Base-by-base conservation (phyloP, 2,113 vertebrate species). In the Oncorhynchus kisutch region DNA sequence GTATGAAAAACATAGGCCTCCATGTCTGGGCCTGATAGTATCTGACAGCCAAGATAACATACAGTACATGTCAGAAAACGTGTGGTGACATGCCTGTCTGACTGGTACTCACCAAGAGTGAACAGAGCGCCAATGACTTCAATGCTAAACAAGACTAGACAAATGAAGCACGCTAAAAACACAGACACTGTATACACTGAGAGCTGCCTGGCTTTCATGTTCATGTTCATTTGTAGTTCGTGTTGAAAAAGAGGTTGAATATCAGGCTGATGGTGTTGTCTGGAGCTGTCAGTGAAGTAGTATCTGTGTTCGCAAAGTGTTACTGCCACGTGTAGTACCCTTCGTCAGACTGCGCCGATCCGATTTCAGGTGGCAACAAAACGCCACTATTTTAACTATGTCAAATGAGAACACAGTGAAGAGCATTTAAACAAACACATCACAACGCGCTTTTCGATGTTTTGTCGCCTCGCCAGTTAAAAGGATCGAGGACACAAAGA, bases 231-330 rank as follows among this genome's bases (percentile, higher is more conserved):
- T 8, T 81, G 14, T 54, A 18, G 51, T 54, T 54, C 1, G 4
- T 18, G 51, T 18, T 54, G 14, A 82, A 39, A 57, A 73, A 82
- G 73, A 82, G 78, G 82, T 75, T 82, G 79, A 57, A 81, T 72
- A 81, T 80, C 82, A 80, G 5, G 51, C 51, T 54, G 51, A 18
- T 14, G 51, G 51, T 5, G 51, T 54, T 18, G 51, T 54, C 16
- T 54, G 27, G 1, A 64, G 75, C 65, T 81, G 86, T 89, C 82
- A 83, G 74, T 69, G 57, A 81, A 85, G 80, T 73, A 78, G 78
- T 71, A 48, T 86, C 77, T 48, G 71, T 54, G 5, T 64, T 57
- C 49, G 67, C 16, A 70, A 64, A 66, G 64, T 49, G 71, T 77
- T 51, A 5, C 51, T 54, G 14, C 51, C 51, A 54, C 4, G 16